Conservation (phyloP, 2,888 invertebrate genomes). For the Drosophila atroscutellata region DNA sequence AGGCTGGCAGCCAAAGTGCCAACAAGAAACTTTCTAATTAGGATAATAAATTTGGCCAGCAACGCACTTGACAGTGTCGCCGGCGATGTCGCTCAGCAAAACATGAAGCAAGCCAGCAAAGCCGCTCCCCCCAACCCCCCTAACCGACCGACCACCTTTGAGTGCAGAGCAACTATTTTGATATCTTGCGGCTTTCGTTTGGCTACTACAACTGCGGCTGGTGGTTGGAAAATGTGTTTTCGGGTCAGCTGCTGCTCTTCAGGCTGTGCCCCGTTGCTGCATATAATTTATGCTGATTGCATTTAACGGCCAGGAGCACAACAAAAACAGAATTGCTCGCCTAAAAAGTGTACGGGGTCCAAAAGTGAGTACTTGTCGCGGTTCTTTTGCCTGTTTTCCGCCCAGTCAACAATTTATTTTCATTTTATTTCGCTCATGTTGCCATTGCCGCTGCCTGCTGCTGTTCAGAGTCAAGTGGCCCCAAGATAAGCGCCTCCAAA, state of each 20-base stretch:
- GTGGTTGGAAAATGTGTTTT: slow-evolving; percentile 80
- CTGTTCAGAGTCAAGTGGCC: slow-evolving; percentile 70
- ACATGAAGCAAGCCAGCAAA: slow-evolving; percentile 50
- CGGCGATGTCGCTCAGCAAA: slow-evolving; percentile 55
- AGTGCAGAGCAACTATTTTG: slow-evolving; percentile 46
- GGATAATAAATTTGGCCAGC: slow-evolving; percentile 81
- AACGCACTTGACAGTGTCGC: slow-evolving; percentile 76
- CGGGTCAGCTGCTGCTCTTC: slow-evolving; percentile 74
- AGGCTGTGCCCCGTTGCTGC: slow-evolving; percentile 40
- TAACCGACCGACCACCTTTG: not conserved
- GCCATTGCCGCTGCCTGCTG: slow-evolving; percentile 38
- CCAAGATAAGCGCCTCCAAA: slow-evolving; percentile 72
- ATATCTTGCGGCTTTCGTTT: slow-evolving; percentile 69
- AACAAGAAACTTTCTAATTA: slow-evolving; percentile 82
- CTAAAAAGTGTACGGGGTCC: slow-evolving; percentile 48
- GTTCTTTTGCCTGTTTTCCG: slow-evolving; percentile 34
- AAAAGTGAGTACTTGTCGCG: slow-evolving; percentile 72
- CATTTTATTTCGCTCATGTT: slow-evolving; percentile 68
- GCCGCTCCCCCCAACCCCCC: not conserved
- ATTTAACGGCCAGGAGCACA: slow-evolving; percentile 63
- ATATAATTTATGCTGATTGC: slow-evolving; percentile 82
- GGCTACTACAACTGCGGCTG: slow-evolving; percentile 36
- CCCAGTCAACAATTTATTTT: slow-evolving; percentile 68
- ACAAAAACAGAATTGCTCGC: slow-evolving; percentile 27
- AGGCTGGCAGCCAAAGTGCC: slow-evolving; percentile 65